Percentiles rank a stretch among this genome's conserved stretches.
These are phyloP conservation scores for Nerophis lumbriciformis DNA, from an alignment of 2,113 vertebrate genomes.

Conservation along the genomic window DNA sequence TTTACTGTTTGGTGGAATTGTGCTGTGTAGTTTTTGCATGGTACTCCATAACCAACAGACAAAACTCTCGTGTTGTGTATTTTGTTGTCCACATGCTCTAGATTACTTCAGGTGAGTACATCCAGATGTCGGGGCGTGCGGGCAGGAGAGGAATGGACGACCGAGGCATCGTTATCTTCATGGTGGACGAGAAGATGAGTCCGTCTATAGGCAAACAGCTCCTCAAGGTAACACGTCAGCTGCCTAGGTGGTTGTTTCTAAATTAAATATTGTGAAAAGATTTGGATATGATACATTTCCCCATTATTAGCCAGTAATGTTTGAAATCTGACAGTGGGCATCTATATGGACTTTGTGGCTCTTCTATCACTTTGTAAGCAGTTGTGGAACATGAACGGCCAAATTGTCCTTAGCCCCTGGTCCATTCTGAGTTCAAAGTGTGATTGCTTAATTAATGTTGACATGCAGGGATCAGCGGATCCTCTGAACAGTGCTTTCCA, in stretches of 20 bases:
- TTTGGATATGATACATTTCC: too few relatives aligned
- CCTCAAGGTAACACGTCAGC: constrained; percentile 80
- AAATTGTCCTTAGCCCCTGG: too few relatives aligned
- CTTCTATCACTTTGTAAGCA: too few relatives aligned
- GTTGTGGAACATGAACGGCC: neutral
- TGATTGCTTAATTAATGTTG: neutral
- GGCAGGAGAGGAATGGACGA: constrained; percentile 98
- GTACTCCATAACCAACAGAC: too few relatives aligned
- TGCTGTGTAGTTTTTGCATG: too few relatives aligned
- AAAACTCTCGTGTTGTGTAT: neutral
- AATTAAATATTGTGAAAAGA: too few relatives aligned
- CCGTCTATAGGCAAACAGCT: constrained; percentile 92
- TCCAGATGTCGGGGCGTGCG: constrained; percentile 98
- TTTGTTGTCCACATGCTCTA: constrained; percentile 46
- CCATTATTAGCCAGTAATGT: too few relatives aligned
- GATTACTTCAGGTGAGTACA: constrained; percentile 98
- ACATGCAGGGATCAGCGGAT: constrained; percentile 83
- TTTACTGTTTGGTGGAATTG: neutral
- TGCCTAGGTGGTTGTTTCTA: too few relatives aligned
- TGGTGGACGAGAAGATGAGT: constrained; percentile 99
- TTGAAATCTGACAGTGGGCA: too few relatives aligned
- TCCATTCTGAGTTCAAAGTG: neutral
- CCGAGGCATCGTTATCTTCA: constrained; percentile 96
- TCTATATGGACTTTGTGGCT: too few relatives aligned
- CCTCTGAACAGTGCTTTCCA: constrained; percentile 97